Base-by-base conservation (phyloP, 2,888 invertebrate genomes). In the Drosophila meridionalis region DNA sequence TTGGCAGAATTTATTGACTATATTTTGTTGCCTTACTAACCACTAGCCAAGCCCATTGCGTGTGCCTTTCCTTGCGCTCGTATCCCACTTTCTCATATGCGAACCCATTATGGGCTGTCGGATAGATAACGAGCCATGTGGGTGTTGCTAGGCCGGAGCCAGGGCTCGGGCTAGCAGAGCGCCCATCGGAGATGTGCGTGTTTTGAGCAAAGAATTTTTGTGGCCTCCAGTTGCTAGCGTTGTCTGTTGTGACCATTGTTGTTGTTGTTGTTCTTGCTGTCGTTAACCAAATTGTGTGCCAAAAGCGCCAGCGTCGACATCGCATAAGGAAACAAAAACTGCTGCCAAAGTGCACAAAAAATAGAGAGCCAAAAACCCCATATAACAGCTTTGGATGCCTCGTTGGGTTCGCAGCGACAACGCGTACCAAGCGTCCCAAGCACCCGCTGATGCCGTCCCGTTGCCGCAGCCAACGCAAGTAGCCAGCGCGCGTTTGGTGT, bases 381-480 rank as follows among this genome's bases (percentile, higher is more conserved):
- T 80, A 77, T 67, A 87, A 83, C 64, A 74, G 76, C 77, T 69
- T 62, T 69, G 75, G 71, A 60, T 79, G 53, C 60, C 45, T 64
- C 50, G 66, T 50, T 63, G 62, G 63, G 50, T 45, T 59, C 55
- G 62, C 78, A 83, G 89, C 73, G 89, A 75, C 90, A 90, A 72
- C 75, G 76, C 78, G 87, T 87, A 80, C 87, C 90, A 89, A 79
- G 89, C 86, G 79, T 87, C 88, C 69, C 60, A 58, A 36, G 4
- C 45, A 28, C 43, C n/a, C 56, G 12, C 66, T 8, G 28, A 20
- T 4, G 1, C 32, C 4, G 67, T 62, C 86, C 85, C 86, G 85
- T 80, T 85, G 80, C 63, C 57, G 48, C 28, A 74, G 55, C 48
- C 42, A 48, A 26, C 40, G 38, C 50, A 56, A 36, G n/a, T 38